Percentiles rank a stretch among this genome's conserved stretches.
Evolutionary conservation across 2,888 invertebrate genomes (phyloP).

Genomic region (Megalurothrips usitatus): DNA sequence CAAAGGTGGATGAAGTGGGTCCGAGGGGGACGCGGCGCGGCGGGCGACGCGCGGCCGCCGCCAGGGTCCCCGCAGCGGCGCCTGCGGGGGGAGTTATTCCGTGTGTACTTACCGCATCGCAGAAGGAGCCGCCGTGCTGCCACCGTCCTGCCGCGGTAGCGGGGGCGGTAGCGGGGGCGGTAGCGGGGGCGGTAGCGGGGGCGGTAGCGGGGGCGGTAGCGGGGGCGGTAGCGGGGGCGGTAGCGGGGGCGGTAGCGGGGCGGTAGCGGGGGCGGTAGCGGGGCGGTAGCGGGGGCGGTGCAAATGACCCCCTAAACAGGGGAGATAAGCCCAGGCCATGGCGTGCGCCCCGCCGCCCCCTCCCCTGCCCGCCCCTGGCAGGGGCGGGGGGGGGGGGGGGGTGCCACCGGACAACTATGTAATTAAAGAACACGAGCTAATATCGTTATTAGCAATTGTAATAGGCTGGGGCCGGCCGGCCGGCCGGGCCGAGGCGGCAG

Average conservation of each 20-base stretch:
- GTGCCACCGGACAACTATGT: neutral
- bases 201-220: neutral
- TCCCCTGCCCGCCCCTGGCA: neutral
- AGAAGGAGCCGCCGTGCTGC: too few species aligned
- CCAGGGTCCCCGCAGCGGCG: too few species aligned
- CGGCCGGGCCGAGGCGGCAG: neutral
- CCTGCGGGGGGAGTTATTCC: too few species aligned
- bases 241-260: neutral
- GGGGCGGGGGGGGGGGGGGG: neutral
- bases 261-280: neutral
- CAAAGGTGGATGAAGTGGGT: too few species aligned
- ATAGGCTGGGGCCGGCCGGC: neutral
- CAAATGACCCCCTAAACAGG: constrained; percentile 23
- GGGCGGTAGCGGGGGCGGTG: neutral
- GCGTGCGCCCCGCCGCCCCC: neutral
- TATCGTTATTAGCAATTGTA: constrained; percentile 27
- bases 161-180: neutral
- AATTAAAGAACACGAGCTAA: constrained; percentile 25
- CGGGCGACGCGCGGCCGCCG: too few species aligned
- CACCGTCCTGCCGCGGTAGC: too few species aligned
- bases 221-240: neutral
- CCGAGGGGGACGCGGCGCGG: too few species aligned
- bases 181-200: neutral
- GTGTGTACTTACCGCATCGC: too few species aligned
- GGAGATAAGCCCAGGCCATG: neutral